Conservation (phyloP, 2,113 vertebrate genomes). For the Misgurnus anguillicaudatus region DNA sequence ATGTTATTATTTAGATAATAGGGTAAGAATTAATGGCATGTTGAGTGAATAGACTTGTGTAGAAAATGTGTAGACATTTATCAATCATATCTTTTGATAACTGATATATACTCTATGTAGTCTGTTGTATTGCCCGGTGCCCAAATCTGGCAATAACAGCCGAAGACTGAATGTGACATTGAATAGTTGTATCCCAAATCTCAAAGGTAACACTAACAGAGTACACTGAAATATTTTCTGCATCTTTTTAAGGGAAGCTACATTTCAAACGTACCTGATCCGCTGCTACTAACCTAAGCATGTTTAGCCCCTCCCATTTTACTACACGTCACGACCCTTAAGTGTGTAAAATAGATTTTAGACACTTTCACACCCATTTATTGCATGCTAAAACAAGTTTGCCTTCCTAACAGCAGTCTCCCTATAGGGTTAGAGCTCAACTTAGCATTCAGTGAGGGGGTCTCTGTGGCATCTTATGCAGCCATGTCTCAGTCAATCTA, state of each 20-base stretch:
- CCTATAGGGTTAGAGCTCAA: neutral
- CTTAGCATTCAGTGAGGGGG: neutral
- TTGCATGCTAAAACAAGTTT: constrained; percentile 29
- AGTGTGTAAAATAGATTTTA: neutral
- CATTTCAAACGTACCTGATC: no score
- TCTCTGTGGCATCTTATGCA: constrained; percentile 16
- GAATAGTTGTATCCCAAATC: no score
- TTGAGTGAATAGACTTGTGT: neutral
- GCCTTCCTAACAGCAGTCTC: constrained; percentile 5
- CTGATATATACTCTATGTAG: no score
- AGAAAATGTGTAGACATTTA: neutral
- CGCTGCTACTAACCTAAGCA: no score
- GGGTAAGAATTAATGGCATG: neutral
- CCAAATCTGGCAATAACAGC: no score
- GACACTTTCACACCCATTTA: neutral
- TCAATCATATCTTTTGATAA: no score
- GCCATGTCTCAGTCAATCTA: constrained; percentile 19
- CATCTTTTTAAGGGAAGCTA: no score
- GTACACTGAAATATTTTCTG: no score
- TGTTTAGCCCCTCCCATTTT: no score
- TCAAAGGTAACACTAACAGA: no score
- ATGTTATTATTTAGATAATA: neutral
- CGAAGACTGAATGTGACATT: neutral
- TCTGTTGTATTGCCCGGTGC: no score
- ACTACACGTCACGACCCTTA: no score